Conservation (phyloP, 2,888 invertebrate species). For the Xestobium rufovillosum region DNA sequence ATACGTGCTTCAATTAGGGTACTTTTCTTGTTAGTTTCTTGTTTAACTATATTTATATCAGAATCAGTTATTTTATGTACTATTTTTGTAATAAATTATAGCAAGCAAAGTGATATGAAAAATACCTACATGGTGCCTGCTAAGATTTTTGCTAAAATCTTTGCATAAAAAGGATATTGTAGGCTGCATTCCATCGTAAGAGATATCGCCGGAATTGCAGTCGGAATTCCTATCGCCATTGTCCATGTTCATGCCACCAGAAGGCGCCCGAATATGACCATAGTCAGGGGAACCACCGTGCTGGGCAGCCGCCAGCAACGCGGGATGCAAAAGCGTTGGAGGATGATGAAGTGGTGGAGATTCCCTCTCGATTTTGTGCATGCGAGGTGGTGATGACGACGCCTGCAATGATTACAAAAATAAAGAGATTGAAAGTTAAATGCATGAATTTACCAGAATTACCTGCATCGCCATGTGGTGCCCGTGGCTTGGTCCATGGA, state of each 20-base stretch:
- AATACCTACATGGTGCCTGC: conserved; percentile 33
- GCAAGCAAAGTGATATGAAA: too few species aligned
- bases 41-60: too few species aligned
- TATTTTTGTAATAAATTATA: too few species aligned
- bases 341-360: conserved; percentile 81
- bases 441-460: conserved; percentile 14
- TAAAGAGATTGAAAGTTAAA: neutral
- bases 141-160: conserved; percentile 36
- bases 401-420: conserved; percentile 32
- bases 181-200: conserved; percentile 88
- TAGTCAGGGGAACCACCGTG: conserved; percentile 77
- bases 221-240: conserved; percentile 80
- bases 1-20: too few species aligned
- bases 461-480: conserved; percentile 46
- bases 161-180: conserved; percentile 87
- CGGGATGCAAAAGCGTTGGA: conserved; percentile 78
- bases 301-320: conserved; percentile 74
- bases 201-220: conserved; percentile 86
- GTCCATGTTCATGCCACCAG: conserved; percentile 58
- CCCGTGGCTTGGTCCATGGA: conserved; percentile 52
- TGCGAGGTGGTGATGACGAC: conserved; percentile 54
- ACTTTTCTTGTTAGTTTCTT: too few species aligned
- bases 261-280: conserved; percentile 54
- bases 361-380: conserved; percentile 66
- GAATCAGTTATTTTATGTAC: too few species aligned